Evolutionary conservation across 2,888 invertebrate genomes (phyloP).

Genomic region (Cheilosia vulpina): DNA sequence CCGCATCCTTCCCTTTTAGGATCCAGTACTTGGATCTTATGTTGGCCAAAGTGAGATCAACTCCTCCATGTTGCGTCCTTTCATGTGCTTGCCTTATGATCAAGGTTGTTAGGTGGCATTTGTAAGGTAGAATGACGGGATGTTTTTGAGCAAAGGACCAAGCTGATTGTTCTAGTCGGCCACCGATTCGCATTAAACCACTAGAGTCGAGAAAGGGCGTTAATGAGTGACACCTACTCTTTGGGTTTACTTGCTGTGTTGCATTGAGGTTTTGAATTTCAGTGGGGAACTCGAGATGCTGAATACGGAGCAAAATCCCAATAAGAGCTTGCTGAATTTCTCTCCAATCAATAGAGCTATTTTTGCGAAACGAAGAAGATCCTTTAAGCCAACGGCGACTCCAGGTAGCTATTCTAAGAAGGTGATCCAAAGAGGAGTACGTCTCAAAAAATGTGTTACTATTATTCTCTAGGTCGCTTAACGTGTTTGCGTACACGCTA

Average conservation of each 20-base stretch:
- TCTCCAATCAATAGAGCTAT: neutral
- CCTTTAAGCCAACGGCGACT: neutral
- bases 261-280: neutral
- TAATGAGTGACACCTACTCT: neutral
- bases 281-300: neutral
- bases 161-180: neutral
- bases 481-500: neutral
- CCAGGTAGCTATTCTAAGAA: neutral
- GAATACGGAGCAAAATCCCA: neutral
- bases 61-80: no score
- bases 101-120: no score
- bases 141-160: neutral
- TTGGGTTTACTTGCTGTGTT: neutral
- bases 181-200: neutral
- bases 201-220: neutral
- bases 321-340: neutral
- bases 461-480: no score
- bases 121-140: no score
- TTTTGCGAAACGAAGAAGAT: neutral
- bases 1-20: no score
- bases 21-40: no score
- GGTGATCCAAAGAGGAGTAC: neutral
- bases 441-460: neutral
- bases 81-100: no score
- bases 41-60: no score